phyloP scores from a whole-genome alignment of 2,797 vertebrate genomes.

The Acanthornis magna region DNA sequence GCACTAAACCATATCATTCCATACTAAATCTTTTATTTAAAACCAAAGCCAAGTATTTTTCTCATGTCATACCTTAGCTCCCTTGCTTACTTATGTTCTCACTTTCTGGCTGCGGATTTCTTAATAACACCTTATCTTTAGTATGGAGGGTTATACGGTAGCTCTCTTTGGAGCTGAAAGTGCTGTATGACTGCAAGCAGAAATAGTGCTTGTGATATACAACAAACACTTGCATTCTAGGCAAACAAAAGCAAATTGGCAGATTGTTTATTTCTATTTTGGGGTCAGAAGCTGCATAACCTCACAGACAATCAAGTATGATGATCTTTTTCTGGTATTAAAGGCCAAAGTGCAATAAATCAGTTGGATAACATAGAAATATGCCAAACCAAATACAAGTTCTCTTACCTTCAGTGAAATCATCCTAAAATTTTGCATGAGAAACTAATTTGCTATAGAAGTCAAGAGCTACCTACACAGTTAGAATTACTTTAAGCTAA shows the following conservation, averaged over 20 bases:
- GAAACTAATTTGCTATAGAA: not conserved
- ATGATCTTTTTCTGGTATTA: not conserved
- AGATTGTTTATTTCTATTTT: slow-evolving; percentile 38
- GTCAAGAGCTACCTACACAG: not conserved
- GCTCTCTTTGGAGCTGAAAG: slow-evolving; percentile 4
- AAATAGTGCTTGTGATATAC: not conserved
- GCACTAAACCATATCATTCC: not conserved
- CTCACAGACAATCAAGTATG: not conserved
- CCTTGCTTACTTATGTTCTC: not conserved
- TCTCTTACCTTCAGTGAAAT: not conserved
- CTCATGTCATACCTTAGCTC: not conserved
- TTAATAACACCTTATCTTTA: slow-evolving; percentile 27
- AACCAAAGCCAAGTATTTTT: not conserved
- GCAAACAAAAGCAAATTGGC: not conserved
- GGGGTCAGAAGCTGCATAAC: not conserved
- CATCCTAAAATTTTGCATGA: not conserved
- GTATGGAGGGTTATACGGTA: not conserved
- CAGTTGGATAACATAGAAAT: not conserved
- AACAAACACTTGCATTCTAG: not conserved
- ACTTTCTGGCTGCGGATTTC: not conserved
- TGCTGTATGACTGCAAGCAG: slow-evolving; percentile 1
- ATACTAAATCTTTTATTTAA: not conserved
- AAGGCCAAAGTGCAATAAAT: not conserved
- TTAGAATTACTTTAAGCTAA: not conserved
- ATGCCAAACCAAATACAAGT: not conserved